phyloP scores from a whole-genome alignment of 2,888 invertebrate genomes.

The Parnassius orleans region DNA sequence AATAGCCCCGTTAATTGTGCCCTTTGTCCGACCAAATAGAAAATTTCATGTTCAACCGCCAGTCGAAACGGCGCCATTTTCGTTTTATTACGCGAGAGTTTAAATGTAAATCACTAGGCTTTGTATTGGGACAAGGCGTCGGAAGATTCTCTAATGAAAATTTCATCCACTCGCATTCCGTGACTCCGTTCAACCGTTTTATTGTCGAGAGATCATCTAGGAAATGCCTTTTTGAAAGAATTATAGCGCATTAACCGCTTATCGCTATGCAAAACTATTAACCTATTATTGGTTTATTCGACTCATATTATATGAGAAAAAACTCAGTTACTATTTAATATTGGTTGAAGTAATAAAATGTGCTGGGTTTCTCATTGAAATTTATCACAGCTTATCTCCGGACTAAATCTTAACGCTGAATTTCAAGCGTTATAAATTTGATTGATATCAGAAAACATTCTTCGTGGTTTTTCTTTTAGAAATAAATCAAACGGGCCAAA shows the following conservation, averaged over 20 bases:
- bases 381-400: too few species aligned
- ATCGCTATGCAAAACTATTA: not conserved
- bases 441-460: constrained; percentile 12
- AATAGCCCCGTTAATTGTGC: constrained; percentile 71
- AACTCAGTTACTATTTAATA: too few species aligned
- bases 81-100: constrained; percentile 64
- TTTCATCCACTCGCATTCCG: constrained; percentile 30
- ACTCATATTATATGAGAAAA: too few species aligned
- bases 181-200: constrained; percentile 22
- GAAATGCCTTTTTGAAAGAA: constrained; percentile 6
- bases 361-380: too few species aligned
- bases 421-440: constrained; percentile 8
- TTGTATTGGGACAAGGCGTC: constrained; percentile 56
- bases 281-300: not conserved
- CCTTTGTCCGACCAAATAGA: constrained; percentile 76
- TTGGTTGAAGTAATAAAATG: too few species aligned
- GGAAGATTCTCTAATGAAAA: constrained; percentile 33
- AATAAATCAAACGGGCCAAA: constrained; percentile 21
- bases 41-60: constrained; percentile 72
- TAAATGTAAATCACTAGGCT: constrained; percentile 71
- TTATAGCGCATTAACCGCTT: constrained; percentile 8
- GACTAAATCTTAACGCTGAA: too few species aligned
- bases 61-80: constrained; percentile 60
- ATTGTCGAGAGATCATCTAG: constrained; percentile 21
- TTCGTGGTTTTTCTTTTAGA: constrained; percentile 7